Percentiles rank a stretch among this genome's conserved stretches.
phyloP scores from a whole-genome alignment of 2,113 vertebrate species.

The Misgurnus mizolepis region DNA sequence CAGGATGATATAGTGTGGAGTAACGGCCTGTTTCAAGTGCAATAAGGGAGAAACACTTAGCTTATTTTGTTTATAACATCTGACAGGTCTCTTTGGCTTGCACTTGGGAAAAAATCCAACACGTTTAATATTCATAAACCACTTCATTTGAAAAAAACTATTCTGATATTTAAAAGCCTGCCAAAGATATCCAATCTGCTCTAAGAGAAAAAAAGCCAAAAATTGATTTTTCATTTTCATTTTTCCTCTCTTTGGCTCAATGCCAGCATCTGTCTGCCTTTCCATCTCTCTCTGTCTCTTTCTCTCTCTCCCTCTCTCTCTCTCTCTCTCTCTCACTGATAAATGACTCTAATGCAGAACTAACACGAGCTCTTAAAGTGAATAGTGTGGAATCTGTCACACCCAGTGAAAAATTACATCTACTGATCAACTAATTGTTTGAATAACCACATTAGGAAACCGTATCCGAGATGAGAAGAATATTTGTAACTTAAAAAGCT shows the following conservation, averaged over 20 bases:
- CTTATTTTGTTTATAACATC: background rate
- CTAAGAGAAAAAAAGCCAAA: constrained; percentile 34
- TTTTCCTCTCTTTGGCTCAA: background rate
- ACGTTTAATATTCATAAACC: background rate
- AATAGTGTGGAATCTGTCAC: background rate
- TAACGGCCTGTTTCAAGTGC: background rate
- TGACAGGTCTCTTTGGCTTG: background rate
- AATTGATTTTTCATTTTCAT: constrained; percentile 41
- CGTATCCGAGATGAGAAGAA: no score
- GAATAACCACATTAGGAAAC: no score
- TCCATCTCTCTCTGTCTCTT: background rate
- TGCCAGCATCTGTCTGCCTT: background rate
- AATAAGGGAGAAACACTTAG: background rate
- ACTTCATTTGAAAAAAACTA: constrained; percentile 2
- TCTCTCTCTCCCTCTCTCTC: background rate
- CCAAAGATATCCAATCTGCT: constrained; percentile 41
- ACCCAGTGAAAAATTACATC: background rate
- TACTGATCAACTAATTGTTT: no score
- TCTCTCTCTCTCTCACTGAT: background rate
- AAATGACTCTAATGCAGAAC: constrained; percentile 1
- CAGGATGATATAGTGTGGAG: background rate
- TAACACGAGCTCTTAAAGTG: constrained; percentile 13
- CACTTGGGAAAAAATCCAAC: background rate
- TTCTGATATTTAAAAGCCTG: constrained; percentile 39
- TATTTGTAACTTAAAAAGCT: no score